Percentiles rank a stretch among this genome's conserved stretches.
Evolutionary conservation across 2,113 vertebrate species (phyloP).

Genomic region (Paracanthobrama guichenoti): DNA sequence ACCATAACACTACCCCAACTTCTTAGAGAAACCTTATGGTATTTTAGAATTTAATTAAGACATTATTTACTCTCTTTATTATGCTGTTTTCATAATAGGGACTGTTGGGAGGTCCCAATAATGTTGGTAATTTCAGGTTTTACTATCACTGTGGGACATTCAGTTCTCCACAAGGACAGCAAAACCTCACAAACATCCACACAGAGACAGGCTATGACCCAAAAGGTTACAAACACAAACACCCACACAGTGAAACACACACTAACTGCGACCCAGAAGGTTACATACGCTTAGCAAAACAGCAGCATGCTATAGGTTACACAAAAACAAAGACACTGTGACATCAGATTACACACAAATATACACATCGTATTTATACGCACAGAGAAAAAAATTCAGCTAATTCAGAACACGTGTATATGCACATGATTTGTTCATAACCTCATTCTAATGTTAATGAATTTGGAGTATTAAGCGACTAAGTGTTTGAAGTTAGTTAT

Average conservation of each 20-base stretch:
- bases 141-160: slow-evolving; percentile 7
- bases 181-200: slow-evolving; percentile 26
- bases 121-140: background rate
- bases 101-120: background rate
- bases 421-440: background rate
- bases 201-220: slow-evolving; percentile 25
- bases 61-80: background rate
- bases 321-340: background rate
- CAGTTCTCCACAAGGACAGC: background rate
- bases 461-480: background rate
- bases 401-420: background rate
- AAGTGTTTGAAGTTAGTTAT: background rate
- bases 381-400: background rate
- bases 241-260: slow-evolving; percentile 31
- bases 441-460: background rate
- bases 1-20: slow-evolving; percentile 63
- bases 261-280: background rate
- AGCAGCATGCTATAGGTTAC: slow-evolving; percentile 14
- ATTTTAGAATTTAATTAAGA: slow-evolving; percentile 35
- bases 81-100: background rate
- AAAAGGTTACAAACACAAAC: slow-evolving; percentile 37
- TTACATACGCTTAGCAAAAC: background rate
- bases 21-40: background rate
- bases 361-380: background rate
- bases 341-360: background rate